Percentiles rank a stretch among this genome's conserved stretches.
These are phyloP conservation scores for Hypolimnas misippus DNA, from an alignment of 2,888 invertebrate species.

Conservation along the genomic window DNA sequence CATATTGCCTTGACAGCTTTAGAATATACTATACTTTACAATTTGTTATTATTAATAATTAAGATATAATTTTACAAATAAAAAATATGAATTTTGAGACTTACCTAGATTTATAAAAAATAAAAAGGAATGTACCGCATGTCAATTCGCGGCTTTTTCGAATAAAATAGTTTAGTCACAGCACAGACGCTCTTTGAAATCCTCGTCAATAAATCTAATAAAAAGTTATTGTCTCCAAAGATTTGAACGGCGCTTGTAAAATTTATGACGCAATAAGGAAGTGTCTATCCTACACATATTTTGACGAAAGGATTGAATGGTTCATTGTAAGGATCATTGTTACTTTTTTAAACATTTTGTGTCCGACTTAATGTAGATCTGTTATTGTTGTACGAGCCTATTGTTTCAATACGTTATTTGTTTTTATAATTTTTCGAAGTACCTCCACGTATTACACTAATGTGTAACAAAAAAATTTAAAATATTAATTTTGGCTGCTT, in stretches of 20 bases:
- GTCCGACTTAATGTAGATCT: conserved; percentile 61
- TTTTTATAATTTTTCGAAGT: conserved; percentile 72
- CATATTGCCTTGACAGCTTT: conserved; percentile 79
- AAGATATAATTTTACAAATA: neutral
- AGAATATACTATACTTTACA: conserved; percentile 69
- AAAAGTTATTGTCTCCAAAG: conserved; percentile 46
- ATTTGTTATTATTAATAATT: conserved; percentile 41
- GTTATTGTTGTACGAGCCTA: conserved; percentile 65
- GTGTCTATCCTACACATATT: conserved; percentile 72
- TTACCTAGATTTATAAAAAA: conserved; percentile 36
- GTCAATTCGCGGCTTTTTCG: conserved; percentile 9
- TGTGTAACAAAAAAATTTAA: no score
- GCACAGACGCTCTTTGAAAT: conserved; percentile 15
- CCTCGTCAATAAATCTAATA: conserved; percentile 34
- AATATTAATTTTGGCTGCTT: no score
- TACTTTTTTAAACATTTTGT: conserved; percentile 67
- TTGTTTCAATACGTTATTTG: conserved; percentile 73
- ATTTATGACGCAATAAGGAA: conserved; percentile 83
- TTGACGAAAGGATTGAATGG: conserved; percentile 82
- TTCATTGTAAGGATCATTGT: conserved; percentile 69
- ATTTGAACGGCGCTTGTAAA: conserved; percentile 64
- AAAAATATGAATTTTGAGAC: neutral
- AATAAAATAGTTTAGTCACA: conserved; percentile 16
- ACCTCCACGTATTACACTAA: no score
- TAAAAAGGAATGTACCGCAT: neutral